Percentiles rank a stretch among this genome's conserved stretches.
Conservation (phyloP, 2,113 vertebrate species). For the Nestor notabilis region DNA sequence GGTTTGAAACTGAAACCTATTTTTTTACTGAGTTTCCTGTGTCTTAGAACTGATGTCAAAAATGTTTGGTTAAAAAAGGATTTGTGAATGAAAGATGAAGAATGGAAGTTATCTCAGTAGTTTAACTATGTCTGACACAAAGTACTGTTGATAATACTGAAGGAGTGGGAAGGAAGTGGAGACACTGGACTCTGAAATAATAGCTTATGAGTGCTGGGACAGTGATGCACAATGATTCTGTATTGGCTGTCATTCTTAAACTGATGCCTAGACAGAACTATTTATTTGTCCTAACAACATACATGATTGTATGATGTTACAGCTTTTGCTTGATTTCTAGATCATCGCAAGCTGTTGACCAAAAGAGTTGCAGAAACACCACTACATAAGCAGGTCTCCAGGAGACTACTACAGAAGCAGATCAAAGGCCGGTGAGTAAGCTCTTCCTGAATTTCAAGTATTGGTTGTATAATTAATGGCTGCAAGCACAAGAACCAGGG, state of each 20-base stretch:
- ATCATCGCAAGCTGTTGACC: slow-evolving; percentile 82
- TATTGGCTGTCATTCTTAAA: background rate
- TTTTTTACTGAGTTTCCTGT: background rate
- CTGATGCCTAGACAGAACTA: background rate
- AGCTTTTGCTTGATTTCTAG: slow-evolving; percentile 65
- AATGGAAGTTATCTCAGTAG: background rate
- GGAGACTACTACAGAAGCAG: slow-evolving; percentile 86
- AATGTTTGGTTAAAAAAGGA: background rate
- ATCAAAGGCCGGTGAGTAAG: slow-evolving; percentile 87
- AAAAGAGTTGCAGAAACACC: slow-evolving; percentile 92
- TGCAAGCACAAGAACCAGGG: background rate
- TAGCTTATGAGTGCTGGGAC: background rate
- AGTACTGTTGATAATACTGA: background rate
- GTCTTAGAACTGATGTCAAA: background rate
- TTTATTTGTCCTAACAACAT: background rate
- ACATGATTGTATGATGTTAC: background rate
- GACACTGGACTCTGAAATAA: background rate
- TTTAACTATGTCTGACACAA: background rate
- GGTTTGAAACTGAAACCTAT: background rate
- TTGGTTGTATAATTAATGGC: background rate
- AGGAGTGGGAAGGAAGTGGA: background rate
- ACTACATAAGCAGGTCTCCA: slow-evolving; percentile 88
- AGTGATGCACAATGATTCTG: background rate
- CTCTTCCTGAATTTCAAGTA: background rate
- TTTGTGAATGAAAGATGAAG: background rate